A percentile compares a stretch with the other conserved stretches of the same genome.
These are phyloP conservation scores for Crambe crambe DNA, from an alignment of 37 sponge, comb jelly and placozoan genomes.

Conservation along the genomic window DNA sequence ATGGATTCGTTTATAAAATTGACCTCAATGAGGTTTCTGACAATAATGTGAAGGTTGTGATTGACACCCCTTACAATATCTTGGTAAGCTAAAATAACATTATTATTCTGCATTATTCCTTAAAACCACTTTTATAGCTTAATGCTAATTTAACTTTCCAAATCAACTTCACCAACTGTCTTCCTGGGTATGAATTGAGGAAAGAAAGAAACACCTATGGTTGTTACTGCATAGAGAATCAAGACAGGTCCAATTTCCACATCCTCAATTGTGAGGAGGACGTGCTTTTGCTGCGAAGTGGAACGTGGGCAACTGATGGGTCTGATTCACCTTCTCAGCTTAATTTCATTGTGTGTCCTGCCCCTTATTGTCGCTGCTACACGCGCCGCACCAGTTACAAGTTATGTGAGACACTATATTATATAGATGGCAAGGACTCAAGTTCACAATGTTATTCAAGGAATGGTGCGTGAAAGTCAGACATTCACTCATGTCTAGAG, in stretches of 20 bases:
- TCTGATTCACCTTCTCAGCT: conserved; percentile 14
- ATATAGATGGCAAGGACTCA: conserved; percentile 7
- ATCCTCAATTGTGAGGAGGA: conserved; percentile 26
- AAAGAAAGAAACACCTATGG: neutral
- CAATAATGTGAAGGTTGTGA: neutral
- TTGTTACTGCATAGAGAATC: conserved; percentile 15
- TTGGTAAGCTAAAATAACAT: conserved; percentile 22
- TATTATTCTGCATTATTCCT: too few species aligned
- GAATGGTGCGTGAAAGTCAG: too few species aligned
- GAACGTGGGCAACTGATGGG: conserved; percentile 44
- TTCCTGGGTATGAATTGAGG: conserved; percentile 16
- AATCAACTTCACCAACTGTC: conserved; percentile 5
- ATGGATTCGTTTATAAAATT: neutral
- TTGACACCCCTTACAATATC: conserved; percentile 54
- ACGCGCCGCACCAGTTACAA: neutral
- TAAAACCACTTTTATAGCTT: too few species aligned
- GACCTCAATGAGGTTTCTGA: neutral
- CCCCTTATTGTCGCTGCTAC: conserved; percentile 53
- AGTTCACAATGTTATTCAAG: conserved; percentile 41
- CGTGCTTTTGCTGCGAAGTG: conserved; percentile 30
- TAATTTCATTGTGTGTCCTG: conserved; percentile 42
- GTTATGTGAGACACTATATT: conserved; percentile 29
- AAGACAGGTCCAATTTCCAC: conserved; percentile 4
- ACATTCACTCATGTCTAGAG: too few species aligned
- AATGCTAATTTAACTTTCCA: too few species aligned